These are phyloP conservation scores for Phaetusa simplex DNA, from an alignment of 2,113 vertebrate species.

Conservation along the genomic window DNA sequence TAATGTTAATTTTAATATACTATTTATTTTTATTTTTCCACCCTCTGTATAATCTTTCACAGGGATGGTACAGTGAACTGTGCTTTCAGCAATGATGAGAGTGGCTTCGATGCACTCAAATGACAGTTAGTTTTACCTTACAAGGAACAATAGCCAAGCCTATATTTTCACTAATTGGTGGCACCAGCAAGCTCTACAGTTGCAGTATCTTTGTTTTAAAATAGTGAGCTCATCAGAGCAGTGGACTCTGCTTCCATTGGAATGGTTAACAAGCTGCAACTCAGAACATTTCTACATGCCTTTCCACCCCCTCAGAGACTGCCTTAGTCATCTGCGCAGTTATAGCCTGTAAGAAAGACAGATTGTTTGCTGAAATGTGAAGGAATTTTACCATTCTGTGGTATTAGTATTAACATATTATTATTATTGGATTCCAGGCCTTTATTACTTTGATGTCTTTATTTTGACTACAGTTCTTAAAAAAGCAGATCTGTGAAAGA, in stretches of 20 bases:
- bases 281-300: conserved; percentile 39
- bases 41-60: background rate
- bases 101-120: conserved; percentile 37
- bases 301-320: conserved; percentile 60
- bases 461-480: conserved; percentile 48
- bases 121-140: conserved; percentile 31
- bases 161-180: conserved; percentile 42
- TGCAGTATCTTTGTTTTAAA: conserved; percentile 58
- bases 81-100: background rate
- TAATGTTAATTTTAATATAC: background rate
- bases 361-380: conserved; percentile 52
- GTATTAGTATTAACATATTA: conserved; percentile 62
- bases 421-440: conserved; percentile 46
- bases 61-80: background rate
- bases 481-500: conserved; percentile 54
- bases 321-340: conserved; percentile 46
- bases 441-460: conserved; percentile 45
- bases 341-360: conserved; percentile 28
- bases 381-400: conserved; percentile 51
- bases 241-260: conserved; percentile 34
- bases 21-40: background rate
- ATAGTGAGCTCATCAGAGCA: conserved; percentile 36
- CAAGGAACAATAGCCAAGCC: conserved; percentile 22
- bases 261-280: conserved; percentile 58
- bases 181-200: background rate